Percentiles rank a stretch among this genome's conserved stretches.
Conservation (phyloP, 2,113 vertebrate species). For the Columbina picui region DNA sequence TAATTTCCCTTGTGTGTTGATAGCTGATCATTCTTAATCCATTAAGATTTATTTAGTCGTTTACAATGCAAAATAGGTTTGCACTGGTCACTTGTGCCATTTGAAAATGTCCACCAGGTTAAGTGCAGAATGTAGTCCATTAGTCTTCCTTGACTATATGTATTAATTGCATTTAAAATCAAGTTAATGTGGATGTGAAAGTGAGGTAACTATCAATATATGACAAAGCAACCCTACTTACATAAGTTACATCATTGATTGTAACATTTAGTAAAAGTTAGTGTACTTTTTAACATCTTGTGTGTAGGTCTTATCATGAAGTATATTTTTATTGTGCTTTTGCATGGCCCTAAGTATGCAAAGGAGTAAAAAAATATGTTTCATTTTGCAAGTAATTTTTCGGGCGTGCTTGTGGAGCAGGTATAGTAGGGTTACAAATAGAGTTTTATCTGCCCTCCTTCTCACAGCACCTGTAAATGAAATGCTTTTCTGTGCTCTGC, state of each 20-base stretch:
- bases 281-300: slow-evolving; percentile 76
- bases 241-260: slow-evolving; percentile 86
- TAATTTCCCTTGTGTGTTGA: slow-evolving; percentile 99
- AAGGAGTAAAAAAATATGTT: background rate
- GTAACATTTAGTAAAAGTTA: slow-evolving; percentile 87
- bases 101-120: slow-evolving; percentile 94
- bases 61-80: slow-evolving; percentile 99
- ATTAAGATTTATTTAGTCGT: slow-evolving; percentile 99
- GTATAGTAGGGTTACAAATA: background rate
- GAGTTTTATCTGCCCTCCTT: slow-evolving; percentile 40
- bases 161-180: slow-evolving; percentile 99
- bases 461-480: slow-evolving; percentile 30
- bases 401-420: background rate
- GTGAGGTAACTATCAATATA: slow-evolving; percentile 98
- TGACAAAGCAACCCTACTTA: slow-evolving; percentile 87
- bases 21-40: slow-evolving; percentile 99
- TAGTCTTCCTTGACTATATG: slow-evolving; percentile 97
- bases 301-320: slow-evolving; percentile 56
- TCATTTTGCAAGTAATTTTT: slow-evolving; percentile 38
- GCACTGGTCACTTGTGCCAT: slow-evolving; percentile 90
- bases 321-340: slow-evolving; percentile 69
- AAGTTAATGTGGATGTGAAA: slow-evolving; percentile 98
- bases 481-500: slow-evolving; percentile 62
- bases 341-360: slow-evolving; percentile 31
- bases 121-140: slow-evolving; percentile 96